Conservation (phyloP, 2,888 invertebrate genomes). For the Cabera pusaria region DNA sequence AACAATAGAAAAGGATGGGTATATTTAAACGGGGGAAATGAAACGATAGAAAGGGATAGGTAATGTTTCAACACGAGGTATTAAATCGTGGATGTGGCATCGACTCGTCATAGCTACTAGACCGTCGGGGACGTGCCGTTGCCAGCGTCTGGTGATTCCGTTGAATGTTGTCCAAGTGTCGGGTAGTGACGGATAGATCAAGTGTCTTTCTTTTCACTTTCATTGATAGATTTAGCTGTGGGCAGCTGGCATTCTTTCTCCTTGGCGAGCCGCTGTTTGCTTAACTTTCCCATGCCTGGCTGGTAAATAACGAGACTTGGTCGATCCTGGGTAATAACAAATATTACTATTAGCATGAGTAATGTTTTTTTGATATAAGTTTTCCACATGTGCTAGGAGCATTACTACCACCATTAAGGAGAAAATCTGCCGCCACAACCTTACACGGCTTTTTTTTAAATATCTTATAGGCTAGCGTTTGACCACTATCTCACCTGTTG, state of each 20-base stretch:
- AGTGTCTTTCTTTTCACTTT: constrained; percentile 80
- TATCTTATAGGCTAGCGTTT: no score
- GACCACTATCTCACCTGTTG: no score
- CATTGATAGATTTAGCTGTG: constrained; percentile 57
- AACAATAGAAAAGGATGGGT: constrained; percentile 59
- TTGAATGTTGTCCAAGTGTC: constrained; percentile 78
- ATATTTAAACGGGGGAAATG: constrained; percentile 57
- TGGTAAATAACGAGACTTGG: constrained; percentile 95
- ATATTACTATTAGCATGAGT: no score
- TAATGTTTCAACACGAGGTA: constrained; percentile 60
- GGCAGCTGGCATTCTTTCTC: constrained; percentile 62
- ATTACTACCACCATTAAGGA: no score
- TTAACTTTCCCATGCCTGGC: constrained; percentile 93
- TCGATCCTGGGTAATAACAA: constrained; percentile 87
- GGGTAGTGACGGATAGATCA: constrained; percentile 55
- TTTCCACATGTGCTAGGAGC: no score
- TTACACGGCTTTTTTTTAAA: no score
- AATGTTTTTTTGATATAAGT: no score
- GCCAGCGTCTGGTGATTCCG: constrained; percentile 76
- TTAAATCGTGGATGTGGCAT: constrained; percentile 71
- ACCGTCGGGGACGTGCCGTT: constrained; percentile 62
- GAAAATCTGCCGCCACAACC: no score
- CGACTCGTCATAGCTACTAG: constrained; percentile 62
- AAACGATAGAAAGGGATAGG: constrained; percentile 60
- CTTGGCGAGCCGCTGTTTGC: constrained; percentile 85